Conservation (phyloP, 1,140 invertebrate species). For the Drosophila nannoptera region DNA sequence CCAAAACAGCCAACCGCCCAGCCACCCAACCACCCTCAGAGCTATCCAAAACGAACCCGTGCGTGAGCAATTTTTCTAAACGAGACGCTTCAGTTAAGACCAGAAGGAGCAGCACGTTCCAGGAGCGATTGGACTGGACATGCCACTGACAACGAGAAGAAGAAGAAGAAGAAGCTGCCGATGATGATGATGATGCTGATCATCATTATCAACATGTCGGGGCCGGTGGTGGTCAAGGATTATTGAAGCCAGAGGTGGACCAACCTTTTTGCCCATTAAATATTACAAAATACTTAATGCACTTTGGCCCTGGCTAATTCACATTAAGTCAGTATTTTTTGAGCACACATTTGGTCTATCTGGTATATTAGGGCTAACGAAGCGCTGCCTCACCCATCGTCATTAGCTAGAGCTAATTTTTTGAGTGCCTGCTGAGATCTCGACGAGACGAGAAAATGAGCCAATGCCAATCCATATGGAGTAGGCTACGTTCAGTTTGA, state of each 20-base stretch:
- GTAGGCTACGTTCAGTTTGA: too few relatives aligned
- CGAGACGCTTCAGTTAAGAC: conserved; percentile 16
- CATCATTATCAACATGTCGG: conserved; percentile 16
- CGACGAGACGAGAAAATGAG: too few relatives aligned
- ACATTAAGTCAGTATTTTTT: conserved; percentile 5
- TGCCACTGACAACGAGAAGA: conserved; percentile 7
- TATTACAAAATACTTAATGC: conserved; percentile 43
- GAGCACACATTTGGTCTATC: too few relatives aligned
- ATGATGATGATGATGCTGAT: conserved; percentile 30
- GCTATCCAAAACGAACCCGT: conserved; percentile 42
- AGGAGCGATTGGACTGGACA: conserved; percentile 21
- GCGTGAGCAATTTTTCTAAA: conserved; percentile 71
- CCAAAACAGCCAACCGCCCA: neutral
- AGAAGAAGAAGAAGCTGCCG: conserved; percentile 11
- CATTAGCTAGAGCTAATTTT: too few relatives aligned
- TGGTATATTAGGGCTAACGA: conserved; percentile 33
- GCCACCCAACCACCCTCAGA: neutral
- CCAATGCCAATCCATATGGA: too few relatives aligned
- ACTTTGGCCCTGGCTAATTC: conserved; percentile 33
- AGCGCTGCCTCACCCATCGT: conserved; percentile 14
- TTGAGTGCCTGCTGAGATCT: too few relatives aligned
- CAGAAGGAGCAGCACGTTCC: conserved; percentile 45
- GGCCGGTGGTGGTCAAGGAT: conserved; percentile 26
- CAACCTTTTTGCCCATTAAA: conserved; percentile 30
- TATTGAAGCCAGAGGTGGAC: conserved; percentile 22